Percentiles rank a stretch among this genome's conserved stretches.
phyloP scores from a whole-genome alignment of 2,797 vertebrate genomes.

The Phataginus tetradactyla region DNA sequence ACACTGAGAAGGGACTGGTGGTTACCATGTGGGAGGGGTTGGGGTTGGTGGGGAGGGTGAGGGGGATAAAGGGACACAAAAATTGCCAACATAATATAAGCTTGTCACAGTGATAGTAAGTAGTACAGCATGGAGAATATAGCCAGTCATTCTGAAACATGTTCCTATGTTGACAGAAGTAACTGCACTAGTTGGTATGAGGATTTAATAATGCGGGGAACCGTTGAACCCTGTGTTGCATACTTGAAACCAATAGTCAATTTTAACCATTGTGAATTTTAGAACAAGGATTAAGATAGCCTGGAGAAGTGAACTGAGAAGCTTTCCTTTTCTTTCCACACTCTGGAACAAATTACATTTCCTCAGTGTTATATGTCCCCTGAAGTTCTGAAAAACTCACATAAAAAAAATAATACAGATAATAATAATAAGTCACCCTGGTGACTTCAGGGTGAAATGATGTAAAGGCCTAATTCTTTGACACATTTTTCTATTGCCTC shows the following conservation, averaged over 20 bases:
- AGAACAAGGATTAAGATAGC: background rate
- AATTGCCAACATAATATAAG: too few species aligned
- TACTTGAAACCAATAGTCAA: background rate
- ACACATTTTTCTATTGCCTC: background rate
- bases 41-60: too few species aligned
- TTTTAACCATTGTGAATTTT: background rate
- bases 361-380: background rate
- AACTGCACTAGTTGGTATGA: too few species aligned
- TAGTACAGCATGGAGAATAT: too few species aligned
- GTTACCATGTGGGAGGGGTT: too few species aligned
- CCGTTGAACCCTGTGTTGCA: too few species aligned
- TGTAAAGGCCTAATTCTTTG: background rate
- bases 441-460: background rate
- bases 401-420: background rate
- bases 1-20: too few species aligned
- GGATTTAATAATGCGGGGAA: too few species aligned
- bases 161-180: too few species aligned
- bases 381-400: background rate
- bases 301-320: background rate
- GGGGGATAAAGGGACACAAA: too few species aligned
- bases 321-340: background rate
- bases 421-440: background rate
- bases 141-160: too few species aligned
- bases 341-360: background rate
- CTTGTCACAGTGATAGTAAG: too few species aligned